phyloP scores from a whole-genome alignment of 2,113 vertebrate genomes.

The Brevimyrus niger region DNA sequence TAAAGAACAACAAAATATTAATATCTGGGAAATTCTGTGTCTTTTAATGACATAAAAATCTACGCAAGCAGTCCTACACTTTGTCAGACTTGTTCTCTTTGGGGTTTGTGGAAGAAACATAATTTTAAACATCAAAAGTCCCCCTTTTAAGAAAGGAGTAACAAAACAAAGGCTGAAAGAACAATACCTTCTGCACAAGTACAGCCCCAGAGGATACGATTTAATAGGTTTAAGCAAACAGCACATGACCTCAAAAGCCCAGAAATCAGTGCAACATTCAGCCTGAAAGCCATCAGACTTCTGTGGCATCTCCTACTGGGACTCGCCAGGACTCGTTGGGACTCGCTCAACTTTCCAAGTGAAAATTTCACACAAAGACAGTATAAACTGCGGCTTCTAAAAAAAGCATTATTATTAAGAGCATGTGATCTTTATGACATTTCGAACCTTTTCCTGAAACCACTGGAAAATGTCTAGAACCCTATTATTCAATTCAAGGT shows the following conservation, averaged over 20 bases:
- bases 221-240: not conserved
- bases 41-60: not conserved
- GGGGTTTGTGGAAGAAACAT: not conserved
- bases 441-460: not conserved
- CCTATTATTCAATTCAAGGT: no score
- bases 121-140: not conserved
- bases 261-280: not conserved
- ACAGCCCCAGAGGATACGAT: not conserved
- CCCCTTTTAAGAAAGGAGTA: not conserved
- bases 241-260: not conserved
- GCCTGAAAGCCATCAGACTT: not conserved
- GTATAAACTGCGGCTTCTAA: conserved; percentile 27
- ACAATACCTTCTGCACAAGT: not conserved
- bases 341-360: conserved; percentile 36
- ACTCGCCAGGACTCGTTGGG: conserved; percentile 9
- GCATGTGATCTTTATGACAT: conserved; percentile 2
- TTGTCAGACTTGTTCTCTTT: not conserved
- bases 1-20: not conserved
- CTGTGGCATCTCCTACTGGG: conserved; percentile 15
- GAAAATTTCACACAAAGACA: conserved; percentile 30
- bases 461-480: conserved; percentile 9
- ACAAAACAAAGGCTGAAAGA: not conserved
- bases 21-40: not conserved
- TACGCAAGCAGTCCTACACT: not conserved
- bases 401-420: conserved; percentile 12